A percentile compares a stretch with the other conserved stretches of the same genome.
Conservation (phyloP, 2,113 vertebrate genomes). For the Cochlearius cochlearius region DNA sequence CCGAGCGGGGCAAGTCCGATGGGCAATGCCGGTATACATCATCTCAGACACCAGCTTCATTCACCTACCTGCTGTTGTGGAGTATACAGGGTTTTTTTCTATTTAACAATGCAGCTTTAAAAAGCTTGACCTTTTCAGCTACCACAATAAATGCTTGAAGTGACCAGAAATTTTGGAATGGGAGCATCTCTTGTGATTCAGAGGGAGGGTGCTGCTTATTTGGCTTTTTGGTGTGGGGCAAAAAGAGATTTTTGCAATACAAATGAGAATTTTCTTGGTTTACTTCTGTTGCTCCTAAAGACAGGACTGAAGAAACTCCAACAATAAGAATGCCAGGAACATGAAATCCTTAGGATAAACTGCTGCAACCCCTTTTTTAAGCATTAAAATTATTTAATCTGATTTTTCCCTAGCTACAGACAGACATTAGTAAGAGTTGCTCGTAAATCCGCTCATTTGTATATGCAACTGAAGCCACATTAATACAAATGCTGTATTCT, state of each 20-base stretch:
- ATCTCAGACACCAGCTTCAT: accelerated
- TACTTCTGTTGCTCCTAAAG: neutral
- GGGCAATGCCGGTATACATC: neutral
- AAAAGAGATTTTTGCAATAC: neutral
- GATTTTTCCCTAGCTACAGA: neutral
- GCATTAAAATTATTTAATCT: neutral
- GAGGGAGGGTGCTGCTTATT: neutral
- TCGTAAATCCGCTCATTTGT: neutral
- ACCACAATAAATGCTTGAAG: neutral
- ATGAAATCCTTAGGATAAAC: neutral
- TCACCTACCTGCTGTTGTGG: neutral
- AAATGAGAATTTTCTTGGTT: neutral
- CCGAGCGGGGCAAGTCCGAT: too few species aligned
- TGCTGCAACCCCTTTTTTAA: neutral
- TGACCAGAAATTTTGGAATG: neutral
- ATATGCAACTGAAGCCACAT: neutral
- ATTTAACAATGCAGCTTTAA: neutral
- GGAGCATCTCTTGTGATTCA: neutral
- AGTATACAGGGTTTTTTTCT: neutral
- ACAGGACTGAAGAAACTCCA: neutral
- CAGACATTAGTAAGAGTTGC: neutral
- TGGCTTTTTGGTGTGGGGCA: neutral
- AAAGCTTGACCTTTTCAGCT: neutral
- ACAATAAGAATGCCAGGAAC: neutral
- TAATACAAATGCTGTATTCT: neutral